These are phyloP conservation scores for Dione vanillae DNA, from an alignment of 2,888 invertebrate genomes.

Conservation along the genomic window DNA sequence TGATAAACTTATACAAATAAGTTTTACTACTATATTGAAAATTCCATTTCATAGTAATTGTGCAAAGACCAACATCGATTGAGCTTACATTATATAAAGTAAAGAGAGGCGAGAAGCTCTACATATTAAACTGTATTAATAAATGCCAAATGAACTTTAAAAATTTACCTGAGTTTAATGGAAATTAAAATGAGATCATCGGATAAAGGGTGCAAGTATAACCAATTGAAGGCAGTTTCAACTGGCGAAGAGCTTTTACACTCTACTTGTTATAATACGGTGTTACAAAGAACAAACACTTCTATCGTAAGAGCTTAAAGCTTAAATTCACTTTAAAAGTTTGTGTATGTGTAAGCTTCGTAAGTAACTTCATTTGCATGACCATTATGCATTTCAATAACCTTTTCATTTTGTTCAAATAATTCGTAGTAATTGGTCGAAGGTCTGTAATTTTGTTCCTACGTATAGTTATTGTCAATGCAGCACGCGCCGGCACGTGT, in stretches of 20 bases:
- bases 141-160: conserved; percentile 19
- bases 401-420: conserved; percentile 51
- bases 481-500: conserved; percentile 47
- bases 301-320: neutral
- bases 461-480: conserved; percentile 45
- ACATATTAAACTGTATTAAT: conserved; percentile 18
- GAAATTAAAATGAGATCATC: conserved; percentile 31
- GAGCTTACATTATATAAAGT: neutral
- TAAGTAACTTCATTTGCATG: conserved; percentile 48
- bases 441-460: conserved; percentile 49
- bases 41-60: neutral
- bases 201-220: conserved; percentile 26
- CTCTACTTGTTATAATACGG: neutral
- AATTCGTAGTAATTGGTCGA: conserved; percentile 52
- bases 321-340: neutral
- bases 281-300: neutral
- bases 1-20: no score
- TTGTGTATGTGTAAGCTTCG: conserved; percentile 11
- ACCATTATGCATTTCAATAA: conserved; percentile 49
- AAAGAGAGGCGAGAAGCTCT: conserved; percentile 13
- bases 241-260: conserved; percentile 21
- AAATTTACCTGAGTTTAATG: conserved; percentile 24
- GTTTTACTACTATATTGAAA: neutral
- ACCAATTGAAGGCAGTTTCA: conserved; percentile 25
- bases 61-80: neutral